Evolutionary conservation across 2,797 vertebrate species (phyloP).

Genomic region (Pogonophryne albipinna): DNA sequence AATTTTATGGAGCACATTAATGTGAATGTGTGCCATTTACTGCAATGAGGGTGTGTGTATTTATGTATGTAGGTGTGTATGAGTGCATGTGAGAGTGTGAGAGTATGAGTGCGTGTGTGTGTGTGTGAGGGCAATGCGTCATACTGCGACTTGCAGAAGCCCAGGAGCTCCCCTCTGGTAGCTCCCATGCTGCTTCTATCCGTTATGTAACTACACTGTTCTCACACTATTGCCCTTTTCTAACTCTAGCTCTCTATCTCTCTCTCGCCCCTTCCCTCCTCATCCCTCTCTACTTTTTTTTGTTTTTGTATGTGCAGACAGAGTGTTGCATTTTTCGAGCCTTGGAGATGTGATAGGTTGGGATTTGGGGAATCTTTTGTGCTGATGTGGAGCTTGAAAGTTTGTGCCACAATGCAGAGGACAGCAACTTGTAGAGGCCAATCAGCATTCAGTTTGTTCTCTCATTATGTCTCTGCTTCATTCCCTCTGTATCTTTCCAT

Average conservation of each 20-base stretch:
- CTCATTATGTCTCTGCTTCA: conserved; percentile 30
- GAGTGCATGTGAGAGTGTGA: conserved; percentile 11
- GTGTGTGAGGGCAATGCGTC: conserved; percentile 66
- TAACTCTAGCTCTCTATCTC: conserved; percentile 45
- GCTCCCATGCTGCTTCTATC: conserved; percentile 72
- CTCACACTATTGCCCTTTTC: conserved; percentile 61
- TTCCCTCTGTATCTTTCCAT: conserved; percentile 22
- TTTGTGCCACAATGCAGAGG: conserved; percentile 42
- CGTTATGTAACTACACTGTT: conserved; percentile 76
- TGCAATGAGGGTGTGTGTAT: conserved; percentile 50
- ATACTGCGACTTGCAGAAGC: conserved; percentile 75
- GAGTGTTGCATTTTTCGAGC: conserved; percentile 29
- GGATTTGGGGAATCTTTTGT: conserved; percentile 50
- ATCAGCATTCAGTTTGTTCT: conserved; percentile 47
- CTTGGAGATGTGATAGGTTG: conserved; percentile 27
- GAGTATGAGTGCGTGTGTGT: background rate
- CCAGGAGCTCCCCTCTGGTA: conserved; percentile 77
- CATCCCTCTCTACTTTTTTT: conserved; percentile 30
- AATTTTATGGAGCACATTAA: conserved; percentile 45
- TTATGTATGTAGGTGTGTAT: conserved; percentile 7
- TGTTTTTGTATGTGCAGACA: conserved; percentile 31
- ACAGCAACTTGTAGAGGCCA: conserved; percentile 36
- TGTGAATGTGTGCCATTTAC: conserved; percentile 61
- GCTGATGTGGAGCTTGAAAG: conserved; percentile 16
- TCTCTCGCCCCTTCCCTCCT: conserved; percentile 29